Evolutionary conservation across 1,140 invertebrate species (phyloP).

Genomic region (Panonychus citri): DNA sequence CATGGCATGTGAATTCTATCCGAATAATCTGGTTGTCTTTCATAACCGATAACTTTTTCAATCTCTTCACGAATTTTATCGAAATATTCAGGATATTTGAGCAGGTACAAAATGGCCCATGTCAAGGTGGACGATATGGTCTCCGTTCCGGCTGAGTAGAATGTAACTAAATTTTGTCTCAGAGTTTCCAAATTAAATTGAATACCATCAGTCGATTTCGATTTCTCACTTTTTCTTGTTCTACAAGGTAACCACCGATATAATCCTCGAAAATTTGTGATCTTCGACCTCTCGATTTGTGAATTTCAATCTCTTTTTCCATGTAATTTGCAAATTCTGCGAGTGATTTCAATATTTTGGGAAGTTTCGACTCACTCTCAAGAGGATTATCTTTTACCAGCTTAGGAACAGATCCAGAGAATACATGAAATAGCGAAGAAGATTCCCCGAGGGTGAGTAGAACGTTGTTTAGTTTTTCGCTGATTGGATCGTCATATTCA

Average conservation of each 20-base stretch:
- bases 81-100: conserved; percentile 21
- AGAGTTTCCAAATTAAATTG: conserved; percentile 5
- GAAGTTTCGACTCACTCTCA: no score
- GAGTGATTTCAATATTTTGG: no score
- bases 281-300: conserved; percentile 42
- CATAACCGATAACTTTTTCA: conserved; percentile 13
- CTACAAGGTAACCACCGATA: conserved; percentile 57
- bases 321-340: no score
- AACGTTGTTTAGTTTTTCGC: neutral
- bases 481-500: conserved; percentile 8
- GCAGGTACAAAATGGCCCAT: conserved; percentile 20
- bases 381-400: no score
- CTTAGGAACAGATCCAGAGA: no score
- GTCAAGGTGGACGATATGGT: conserved; percentile 19
- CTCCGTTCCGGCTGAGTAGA: conserved; percentile 21
- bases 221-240: conserved; percentile 25
- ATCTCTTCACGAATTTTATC: conserved; percentile 18
- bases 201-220: neutral
- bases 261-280: conserved; percentile 35
- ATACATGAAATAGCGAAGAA: neutral
- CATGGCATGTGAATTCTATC: conserved; percentile 13
- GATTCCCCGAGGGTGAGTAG: no score
- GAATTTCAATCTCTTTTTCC: no score
- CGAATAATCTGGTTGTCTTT: conserved; percentile 10
- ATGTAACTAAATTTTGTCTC: conserved; percentile 9